Percentiles rank a stretch among this genome's conserved stretches.
Conservation (phyloP, 2,888 invertebrate genomes). For the Sarcophaga rosellei region DNA sequence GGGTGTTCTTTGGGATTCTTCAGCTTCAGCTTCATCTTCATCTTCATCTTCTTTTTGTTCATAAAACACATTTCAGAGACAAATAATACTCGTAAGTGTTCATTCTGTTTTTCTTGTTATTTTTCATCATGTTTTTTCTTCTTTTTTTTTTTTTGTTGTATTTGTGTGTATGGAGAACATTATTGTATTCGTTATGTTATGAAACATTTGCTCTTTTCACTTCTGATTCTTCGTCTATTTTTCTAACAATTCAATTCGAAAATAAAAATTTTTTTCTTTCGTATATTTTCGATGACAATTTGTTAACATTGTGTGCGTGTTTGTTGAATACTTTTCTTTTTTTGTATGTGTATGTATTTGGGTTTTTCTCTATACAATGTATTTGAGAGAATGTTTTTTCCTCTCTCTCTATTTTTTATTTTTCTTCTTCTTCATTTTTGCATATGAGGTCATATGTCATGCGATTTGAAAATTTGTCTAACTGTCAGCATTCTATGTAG, state of each 20-base stretch:
- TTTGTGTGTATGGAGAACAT: no score
- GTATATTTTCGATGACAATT: constrained; percentile 39
- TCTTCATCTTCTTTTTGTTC: background rate
- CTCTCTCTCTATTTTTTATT: background rate
- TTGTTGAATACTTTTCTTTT: background rate
- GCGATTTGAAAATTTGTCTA: constrained; percentile 64
- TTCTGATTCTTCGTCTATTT: background rate
- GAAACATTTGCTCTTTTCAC: constrained; percentile 9
- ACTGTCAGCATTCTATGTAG: constrained; percentile 53
- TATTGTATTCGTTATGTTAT: background rate
- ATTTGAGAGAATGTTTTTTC: constrained; percentile 12
- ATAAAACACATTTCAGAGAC: no score
- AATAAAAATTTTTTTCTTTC: background rate
- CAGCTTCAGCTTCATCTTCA: constrained; percentile 14
- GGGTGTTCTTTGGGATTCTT: constrained; percentile 30
- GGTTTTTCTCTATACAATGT: constrained; percentile 28
- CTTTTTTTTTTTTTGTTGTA: no score
- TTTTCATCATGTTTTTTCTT: no score
- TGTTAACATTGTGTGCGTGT: constrained; percentile 42
- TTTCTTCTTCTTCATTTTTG: constrained; percentile 10
- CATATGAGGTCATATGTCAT: constrained; percentile 63
- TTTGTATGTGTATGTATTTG: background rate
- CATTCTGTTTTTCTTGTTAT: no score
- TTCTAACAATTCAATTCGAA: constrained; percentile 45
- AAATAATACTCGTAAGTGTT: no score